Evolutionary conservation across 2,888 invertebrate species (phyloP), one percentile per base, ranked within the genome.

Genomic region (Hypercompe scribonia): DNA sequence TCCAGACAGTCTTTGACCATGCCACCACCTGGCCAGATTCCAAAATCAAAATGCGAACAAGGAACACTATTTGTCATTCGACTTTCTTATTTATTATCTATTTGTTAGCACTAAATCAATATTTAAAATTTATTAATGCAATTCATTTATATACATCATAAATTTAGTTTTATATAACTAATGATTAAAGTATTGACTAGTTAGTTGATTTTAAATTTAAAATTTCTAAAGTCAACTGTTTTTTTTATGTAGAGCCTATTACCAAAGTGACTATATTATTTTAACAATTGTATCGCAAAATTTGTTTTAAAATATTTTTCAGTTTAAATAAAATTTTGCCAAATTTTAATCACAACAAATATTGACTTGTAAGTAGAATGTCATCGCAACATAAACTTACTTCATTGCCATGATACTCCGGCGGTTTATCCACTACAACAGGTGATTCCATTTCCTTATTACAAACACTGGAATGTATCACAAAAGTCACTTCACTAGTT

Each of bases 381-480:
- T 58, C 28, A 28, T n/a, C 34, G 34, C 13, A 54, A 50, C n/a
- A 33, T 8, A 18, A 50, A 94, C 96, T 94, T 94, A 96, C 96
- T 88, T 96, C 96, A 90, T 92, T 93, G 82, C 95, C 96, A 89
- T 95, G 95, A 90, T 96, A 96, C 90, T 96, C 96, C 85, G 96
- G 95, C 84, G 96, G 96, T 88, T 95, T 96, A 92, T 96, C 96
- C 92, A 96, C 87, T 90, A 96, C 96, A 92, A 96, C 96, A 87
- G 96, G 96, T 78, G 96, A 96, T 92, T 96, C 96, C 96, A 96
- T 96, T 83, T 84, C 86, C 86, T 86, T 74, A 84, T 75, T 81
- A 71, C 80, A 90, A 88, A 87, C 92, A 94, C 93, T 90, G 89
- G 89, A 92, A 92, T 91, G 87, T 93, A 89, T 92, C 94, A 94